Evolutionary conservation across 2,888 invertebrate genomes (phyloP).

Genomic region (Coleophora flavipennella): DNA sequence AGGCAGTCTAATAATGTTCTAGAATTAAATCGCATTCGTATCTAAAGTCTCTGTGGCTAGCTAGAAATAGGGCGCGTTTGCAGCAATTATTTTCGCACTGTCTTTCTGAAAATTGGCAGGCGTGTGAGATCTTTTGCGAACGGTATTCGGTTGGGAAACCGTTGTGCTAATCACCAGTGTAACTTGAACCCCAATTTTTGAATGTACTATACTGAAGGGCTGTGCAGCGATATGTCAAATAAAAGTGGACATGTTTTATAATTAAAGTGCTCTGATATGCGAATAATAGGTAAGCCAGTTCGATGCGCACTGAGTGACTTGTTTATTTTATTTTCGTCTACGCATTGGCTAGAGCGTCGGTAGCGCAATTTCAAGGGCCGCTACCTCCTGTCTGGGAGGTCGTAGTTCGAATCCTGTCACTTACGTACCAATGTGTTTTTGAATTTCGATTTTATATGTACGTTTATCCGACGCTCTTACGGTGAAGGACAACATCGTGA

Average conservation of each 20-base stretch:
- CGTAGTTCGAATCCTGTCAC: too few species aligned
- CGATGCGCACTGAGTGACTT: slow-evolving; percentile 29
- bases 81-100: slow-evolving; percentile 70
- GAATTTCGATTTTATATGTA: too few species aligned
- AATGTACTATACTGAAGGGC: slow-evolving; percentile 18
- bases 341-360: neutral
- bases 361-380: too few species aligned
- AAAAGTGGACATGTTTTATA: slow-evolving; percentile 53
- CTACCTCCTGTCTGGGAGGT: too few species aligned
- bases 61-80: slow-evolving; percentile 70
- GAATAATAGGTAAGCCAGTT: slow-evolving; percentile 61
- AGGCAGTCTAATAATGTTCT: slow-evolving; percentile 40
- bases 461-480: too few species aligned
- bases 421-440: too few species aligned
- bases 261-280: slow-evolving; percentile 66
- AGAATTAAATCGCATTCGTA: slow-evolving; percentile 49
- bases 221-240: slow-evolving; percentile 40
- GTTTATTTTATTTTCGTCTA: slow-evolving; percentile 36
- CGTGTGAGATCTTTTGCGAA: slow-evolving; percentile 63
- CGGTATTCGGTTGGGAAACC: slow-evolving; percentile 70
- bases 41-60: slow-evolving; percentile 50
- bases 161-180: slow-evolving; percentile 46
- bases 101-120: slow-evolving; percentile 73
- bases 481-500: too few species aligned
- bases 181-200: slow-evolving; percentile 35